Base-by-base conservation (phyloP, 2,888 invertebrate genomes). In the Temnothorax rugatulus region DNA sequence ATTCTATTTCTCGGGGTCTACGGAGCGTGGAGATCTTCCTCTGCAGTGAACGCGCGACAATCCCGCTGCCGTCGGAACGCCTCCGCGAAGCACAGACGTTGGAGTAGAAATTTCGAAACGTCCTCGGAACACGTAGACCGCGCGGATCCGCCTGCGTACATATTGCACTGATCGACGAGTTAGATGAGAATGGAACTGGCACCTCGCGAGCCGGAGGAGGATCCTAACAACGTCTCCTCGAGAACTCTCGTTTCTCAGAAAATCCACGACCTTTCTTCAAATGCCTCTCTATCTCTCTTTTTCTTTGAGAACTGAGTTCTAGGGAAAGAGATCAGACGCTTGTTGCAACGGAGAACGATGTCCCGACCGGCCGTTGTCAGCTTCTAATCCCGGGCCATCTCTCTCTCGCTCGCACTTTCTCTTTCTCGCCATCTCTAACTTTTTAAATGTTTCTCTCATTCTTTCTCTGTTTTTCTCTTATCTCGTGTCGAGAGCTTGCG, bases 321-420 rank as follows among this genome's bases (percentile, higher is more conserved):
- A 69, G 38, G 64, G 77, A 86, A 89, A 92, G 90, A 90, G 91
- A 94, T 90, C 92, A 93, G 93, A 4, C 93, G 94, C 93, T 94
- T 92, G 94, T 94, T 93, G 94, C 94, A 93, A 94, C 92, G 91
- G 91, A 93, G 71, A 68, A 68, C 69, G 21, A 69, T 50, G 92
- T 92, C 85, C 90, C 86, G 90, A 91, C 86, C 86, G 89, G 88
- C 71, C 25, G 41, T 84, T 52, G 57, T 71, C 83, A 71, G 64
- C 71, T 82, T 84, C 44, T 74, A 79, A 82, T 81, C 44, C 61
- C 74, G 47, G 15, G 34, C 50, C 34, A 47, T n/a, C 63, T 64
- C 50, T 74, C 50, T 79, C n/a, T 44, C 18, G 47, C 41, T 29
- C 74, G n/a, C 21, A 21, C 54, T 64, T 34, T 74, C 44, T 54